Evolutionary conservation across 2,113 vertebrate species (phyloP), one percentile per base, ranked within the genome.

Genomic region (Petrocephalus zakoni): DNA sequence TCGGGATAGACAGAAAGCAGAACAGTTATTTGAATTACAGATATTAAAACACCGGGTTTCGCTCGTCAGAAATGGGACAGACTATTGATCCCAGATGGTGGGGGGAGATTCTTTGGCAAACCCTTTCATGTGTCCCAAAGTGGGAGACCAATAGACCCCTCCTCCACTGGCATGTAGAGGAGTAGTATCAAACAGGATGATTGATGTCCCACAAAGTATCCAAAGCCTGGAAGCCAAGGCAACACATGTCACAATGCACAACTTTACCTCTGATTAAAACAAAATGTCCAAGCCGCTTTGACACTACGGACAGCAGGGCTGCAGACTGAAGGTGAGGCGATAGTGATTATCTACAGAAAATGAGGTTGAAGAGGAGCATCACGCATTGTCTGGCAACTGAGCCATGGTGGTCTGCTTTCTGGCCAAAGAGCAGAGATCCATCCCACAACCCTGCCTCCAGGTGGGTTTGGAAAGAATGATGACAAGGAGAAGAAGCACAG

Each of bases 21-120:
- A 94, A 93, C 94, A 94, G 94, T 93, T 94, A 95, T 92, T 93
- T 92, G 94, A 96, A 95, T 96, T 95, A 95, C 94, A 94, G 94
- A 95, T 95, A 95, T 95, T 95, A 95, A 95, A 92, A 94, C 92
- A 94, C 95, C 94, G 94, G 92, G 88, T 68, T 90, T 85, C 84
- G 91, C 90, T 90, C 92, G 93, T 93, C 93, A 93, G 91, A 92
- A 93, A 94, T 93, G 93, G 93, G 93, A 93, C 92, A 90, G 89
- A 81, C 91, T 95, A 95, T 95, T 95, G 95, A 95, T 95, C 94
- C 95, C 95, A 96, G 94, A 95, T 95, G 94, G 94, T 92, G 93
- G 92, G 91, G 84, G 46, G 37, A 81, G 68, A 15, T 92, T 91
- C 93, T 92, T 91, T 93, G 91, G 89, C 90, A 90, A 92, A 92